These are phyloP conservation scores for Hirundo rustica DNA, from an alignment of 2,797 vertebrate genomes.

Conservation along the genomic window DNA sequence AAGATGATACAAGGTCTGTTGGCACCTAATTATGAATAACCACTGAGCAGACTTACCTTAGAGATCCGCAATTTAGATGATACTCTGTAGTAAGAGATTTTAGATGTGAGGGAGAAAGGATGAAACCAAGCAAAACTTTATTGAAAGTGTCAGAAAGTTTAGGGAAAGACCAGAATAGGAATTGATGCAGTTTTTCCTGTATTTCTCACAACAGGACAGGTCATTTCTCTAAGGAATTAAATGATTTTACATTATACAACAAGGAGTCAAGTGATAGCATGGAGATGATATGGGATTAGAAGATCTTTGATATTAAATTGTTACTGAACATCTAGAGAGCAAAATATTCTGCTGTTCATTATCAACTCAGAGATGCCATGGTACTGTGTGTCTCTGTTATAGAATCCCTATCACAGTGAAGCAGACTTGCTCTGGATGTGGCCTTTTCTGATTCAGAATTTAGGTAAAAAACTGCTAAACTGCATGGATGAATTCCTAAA, in stretches of 20 bases:
- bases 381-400: neutral
- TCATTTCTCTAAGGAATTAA: neutral
- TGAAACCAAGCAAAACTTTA: neutral
- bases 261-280: neutral
- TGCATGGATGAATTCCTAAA: neutral
- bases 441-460: neutral
- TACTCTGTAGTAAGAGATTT: neutral
- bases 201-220: neutral
- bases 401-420: constrained; percentile 9
- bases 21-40: neutral
- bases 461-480: neutral
- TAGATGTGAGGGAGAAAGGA: neutral
- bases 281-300: neutral
- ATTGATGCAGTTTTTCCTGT: neutral
- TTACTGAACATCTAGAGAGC: neutral
- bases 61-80: neutral
- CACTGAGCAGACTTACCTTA: neutral
- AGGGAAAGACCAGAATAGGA: neutral
- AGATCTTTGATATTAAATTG: constrained; percentile 38
- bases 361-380: neutral
- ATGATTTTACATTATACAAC: neutral
- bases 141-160: neutral
- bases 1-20: neutral
- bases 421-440: neutral
- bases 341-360: neutral